Percentiles rank a stretch among this genome's conserved stretches.
Evolutionary conservation across 1,140 invertebrate species (phyloP).

Genomic region (Bombus cullumanus): DNA sequence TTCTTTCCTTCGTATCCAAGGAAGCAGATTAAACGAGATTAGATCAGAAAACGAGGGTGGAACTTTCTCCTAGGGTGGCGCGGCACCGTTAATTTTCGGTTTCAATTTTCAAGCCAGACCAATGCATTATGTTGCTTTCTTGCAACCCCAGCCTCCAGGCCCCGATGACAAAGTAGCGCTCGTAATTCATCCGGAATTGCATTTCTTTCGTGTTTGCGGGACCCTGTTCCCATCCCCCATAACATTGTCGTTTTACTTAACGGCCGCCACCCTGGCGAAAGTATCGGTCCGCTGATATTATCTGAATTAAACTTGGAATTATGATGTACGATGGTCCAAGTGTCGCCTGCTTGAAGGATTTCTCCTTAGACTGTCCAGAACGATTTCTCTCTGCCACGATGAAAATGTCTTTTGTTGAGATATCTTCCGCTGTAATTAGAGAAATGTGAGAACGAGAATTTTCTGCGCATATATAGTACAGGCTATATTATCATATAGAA

Average conservation of each 20-base stretch:
- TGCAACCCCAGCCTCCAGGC: not conserved
- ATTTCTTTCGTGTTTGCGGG: conserved; percentile 58
- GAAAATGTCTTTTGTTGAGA: not conserved
- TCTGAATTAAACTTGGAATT: not conserved
- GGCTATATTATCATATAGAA: too few relatives aligned
- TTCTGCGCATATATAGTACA: not conserved
- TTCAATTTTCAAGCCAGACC: conserved; percentile 57
- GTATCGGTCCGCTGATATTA: not conserved
- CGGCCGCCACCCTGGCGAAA: not conserved
- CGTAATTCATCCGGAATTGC: conserved; percentile 68
- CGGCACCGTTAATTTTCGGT: conserved; percentile 52
- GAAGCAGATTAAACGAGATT: conserved; percentile 26
- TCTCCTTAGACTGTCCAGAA: not conserved
- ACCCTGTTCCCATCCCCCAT: not conserved
- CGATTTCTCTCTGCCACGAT: not conserved
- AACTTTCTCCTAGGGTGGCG: not conserved
- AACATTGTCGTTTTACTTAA: conserved; percentile 21
- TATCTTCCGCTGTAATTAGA: not conserved
- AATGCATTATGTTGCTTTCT: conserved; percentile 57
- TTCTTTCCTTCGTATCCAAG: too few relatives aligned
- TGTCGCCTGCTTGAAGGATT: not conserved
- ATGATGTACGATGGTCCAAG: not conserved
- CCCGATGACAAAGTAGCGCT: conserved; percentile 64
- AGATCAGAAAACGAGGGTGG: conserved; percentile 7
- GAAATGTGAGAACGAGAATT: not conserved